phyloP scores from a whole-genome alignment of 1,140 invertebrate genomes.

The Teleopsis dalmanni region DNA sequence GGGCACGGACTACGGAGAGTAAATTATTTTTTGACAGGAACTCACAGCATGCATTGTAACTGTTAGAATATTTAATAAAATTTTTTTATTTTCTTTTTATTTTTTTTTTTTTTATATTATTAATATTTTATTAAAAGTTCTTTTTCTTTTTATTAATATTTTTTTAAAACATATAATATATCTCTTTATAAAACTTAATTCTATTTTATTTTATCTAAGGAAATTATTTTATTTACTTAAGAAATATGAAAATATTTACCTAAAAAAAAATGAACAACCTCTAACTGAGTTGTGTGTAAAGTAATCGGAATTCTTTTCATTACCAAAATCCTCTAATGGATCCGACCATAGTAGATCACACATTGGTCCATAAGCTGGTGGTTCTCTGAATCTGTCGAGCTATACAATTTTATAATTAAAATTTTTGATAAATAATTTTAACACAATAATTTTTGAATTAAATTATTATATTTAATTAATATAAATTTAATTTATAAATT shows the following conservation, averaged over 20 bases:
- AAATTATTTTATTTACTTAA: background rate
- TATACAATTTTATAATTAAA: no score
- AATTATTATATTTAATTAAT: no score
- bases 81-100: no score
- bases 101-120: no score
- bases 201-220: background rate
- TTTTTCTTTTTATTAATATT: background rate
- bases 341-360: conserved; percentile 99
- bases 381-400: conserved; percentile 99
- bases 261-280: conserved; percentile 99
- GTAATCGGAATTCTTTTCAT: conserved; percentile 98
- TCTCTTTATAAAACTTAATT: background rate
- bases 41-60: conserved; percentile 98
- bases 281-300: conserved; percentile 99
- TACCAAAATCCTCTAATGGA: conserved; percentile 98
- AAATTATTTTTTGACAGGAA: conserved; percentile 99
- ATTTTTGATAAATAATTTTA: no score
- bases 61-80: conserved; percentile 49
- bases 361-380: conserved; percentile 99
- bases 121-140: no score
- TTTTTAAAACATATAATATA: background rate
- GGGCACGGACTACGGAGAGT: conserved; percentile 97
- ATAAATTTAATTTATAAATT: no score
- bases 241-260: conserved; percentile 25
- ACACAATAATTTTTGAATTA: no score